phyloP scores from a whole-genome alignment of 1,140 invertebrate species.

The Drosophila grimshawi region DNA sequence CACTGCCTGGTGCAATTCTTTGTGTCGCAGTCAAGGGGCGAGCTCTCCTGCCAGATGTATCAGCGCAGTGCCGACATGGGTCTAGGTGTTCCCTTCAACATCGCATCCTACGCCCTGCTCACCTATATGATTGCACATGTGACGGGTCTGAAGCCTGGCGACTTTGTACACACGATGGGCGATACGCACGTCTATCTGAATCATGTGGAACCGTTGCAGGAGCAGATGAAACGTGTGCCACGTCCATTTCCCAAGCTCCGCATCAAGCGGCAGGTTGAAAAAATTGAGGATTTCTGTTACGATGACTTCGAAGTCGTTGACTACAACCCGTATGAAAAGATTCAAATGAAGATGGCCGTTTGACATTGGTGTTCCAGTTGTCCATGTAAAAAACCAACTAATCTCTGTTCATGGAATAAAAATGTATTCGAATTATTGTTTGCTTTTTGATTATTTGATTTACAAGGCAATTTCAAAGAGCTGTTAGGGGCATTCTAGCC shows the following conservation, averaged over 20 bases:
- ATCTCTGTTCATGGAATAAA: no score
- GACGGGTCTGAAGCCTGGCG: constrained; percentile 95
- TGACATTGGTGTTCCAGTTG: constrained; percentile 84
- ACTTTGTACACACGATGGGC: constrained; percentile 98
- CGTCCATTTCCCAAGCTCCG: constrained; percentile 92
- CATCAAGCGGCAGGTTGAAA: constrained; percentile 89
- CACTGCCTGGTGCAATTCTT: constrained; percentile 98
- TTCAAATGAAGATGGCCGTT: constrained; percentile 98
- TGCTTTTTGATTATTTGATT: no score
- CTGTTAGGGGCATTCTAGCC: no score
- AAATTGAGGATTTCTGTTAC: constrained; percentile 95
- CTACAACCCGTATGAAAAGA: constrained; percentile 96
- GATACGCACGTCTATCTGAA: constrained; percentile 98
- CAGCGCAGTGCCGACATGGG: constrained; percentile 99
- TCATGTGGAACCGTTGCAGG: constrained; percentile 93
- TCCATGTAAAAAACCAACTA: no score
- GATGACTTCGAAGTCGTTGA: constrained; percentile 95
- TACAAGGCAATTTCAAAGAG: no score
- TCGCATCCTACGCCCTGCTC: constrained; percentile 97
- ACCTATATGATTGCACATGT: constrained; percentile 99
- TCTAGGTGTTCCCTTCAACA: constrained; percentile 99
- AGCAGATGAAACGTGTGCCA: constrained; percentile 93
- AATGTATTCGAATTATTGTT: no score
- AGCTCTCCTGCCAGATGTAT: constrained; percentile 96
- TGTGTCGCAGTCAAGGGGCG: constrained; percentile 89